phyloP scores from a whole-genome alignment of 1,140 invertebrate genomes.

The Drosophila nigromelanica region DNA sequence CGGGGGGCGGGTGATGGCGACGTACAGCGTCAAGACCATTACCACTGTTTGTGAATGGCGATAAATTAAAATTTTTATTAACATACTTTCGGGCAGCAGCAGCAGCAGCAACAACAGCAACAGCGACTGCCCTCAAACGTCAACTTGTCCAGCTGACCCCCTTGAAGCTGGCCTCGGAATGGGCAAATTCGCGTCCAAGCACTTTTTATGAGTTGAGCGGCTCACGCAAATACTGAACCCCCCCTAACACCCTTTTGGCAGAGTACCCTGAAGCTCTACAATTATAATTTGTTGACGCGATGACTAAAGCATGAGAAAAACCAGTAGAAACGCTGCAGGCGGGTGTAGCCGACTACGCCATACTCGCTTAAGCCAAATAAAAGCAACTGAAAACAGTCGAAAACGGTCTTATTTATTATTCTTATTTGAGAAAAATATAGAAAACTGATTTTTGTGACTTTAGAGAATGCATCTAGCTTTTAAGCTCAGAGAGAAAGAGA shows the following conservation, averaged over 20 bases:
- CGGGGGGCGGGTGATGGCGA: neutral
- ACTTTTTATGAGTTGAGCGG: slow-evolving; percentile 58
- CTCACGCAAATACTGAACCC: slow-evolving; percentile 50
- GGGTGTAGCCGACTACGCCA: no score
- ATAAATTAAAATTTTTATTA: slow-evolving; percentile 80
- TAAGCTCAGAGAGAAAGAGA: no score
- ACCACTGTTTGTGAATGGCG: slow-evolving; percentile 59
- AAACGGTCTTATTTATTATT: no score
- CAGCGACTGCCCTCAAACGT: slow-evolving; percentile 40
- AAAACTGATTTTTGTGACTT: no score
- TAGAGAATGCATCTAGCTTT: no score
- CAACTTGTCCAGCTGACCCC: slow-evolving; percentile 49
- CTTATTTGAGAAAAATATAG: no score
- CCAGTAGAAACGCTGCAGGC: no score
- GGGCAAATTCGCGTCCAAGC: slow-evolving; percentile 7
- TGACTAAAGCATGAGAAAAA: slow-evolving; percentile 18
- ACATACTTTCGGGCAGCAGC: slow-evolving; percentile 47
- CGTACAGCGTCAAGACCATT: slow-evolving; percentile 39
- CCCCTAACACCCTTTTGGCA: neutral
- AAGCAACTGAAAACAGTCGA: no score
- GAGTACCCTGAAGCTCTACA: slow-evolving; percentile 21
- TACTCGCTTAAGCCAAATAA: no score
- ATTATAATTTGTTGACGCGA: slow-evolving; percentile 65
- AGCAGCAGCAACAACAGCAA: neutral
- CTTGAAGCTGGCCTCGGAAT: neutral